Base-by-base conservation (phyloP, 2,888 invertebrate genomes). In the Linhomoeus sp. region DNA sequence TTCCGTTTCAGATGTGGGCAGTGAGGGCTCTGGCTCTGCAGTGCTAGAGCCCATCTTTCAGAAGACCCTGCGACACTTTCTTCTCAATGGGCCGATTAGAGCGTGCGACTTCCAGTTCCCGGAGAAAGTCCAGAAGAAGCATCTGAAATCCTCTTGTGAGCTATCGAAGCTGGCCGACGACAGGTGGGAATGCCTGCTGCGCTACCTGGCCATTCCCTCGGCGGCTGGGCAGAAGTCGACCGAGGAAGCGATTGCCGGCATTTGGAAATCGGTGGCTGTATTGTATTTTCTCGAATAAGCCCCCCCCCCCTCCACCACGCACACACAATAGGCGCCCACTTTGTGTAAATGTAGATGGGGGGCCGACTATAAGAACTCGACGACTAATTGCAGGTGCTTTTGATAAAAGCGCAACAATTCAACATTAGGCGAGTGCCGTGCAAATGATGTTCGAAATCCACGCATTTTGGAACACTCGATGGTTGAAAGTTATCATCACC, bases 121-220 rank as follows among this genome's bases (percentile, higher is more conserved):
- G 9, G 2, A 24, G 3, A 25, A 7, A 17, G 41, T 41, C 15
- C 2, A 7, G 15, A 5, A 3, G 17, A 43, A 43, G 22, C 43
- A 43, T 17, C n/a, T 12, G 15, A 43, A 33, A 22, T 7, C 20
- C 20, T 2, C 7, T 12, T 3, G 5, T 19, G 19, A 43, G n/a
- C 33, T 60, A 24, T 51, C 48, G 20, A 69, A 68, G 52, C 69
- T 68, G 55, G 66, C 69, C 2, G 49, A 59, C 41, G 70, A 70
- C 46, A 56, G 70, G 53, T 71, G 70, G 70, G 70, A 71, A 61
- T 69, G 67, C 56, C 52, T 62, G 41, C 50, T 62, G 41, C 54
- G 57, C 50, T 45, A 39, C 36, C 25, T 47, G 41, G 46, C 47
- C 43, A 38, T 41, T n/a, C 35, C 47, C 17, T 25, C 45, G n/a